A percentile compares a stretch with the other conserved stretches of the same genome.
Evolutionary conservation across 1,140 invertebrate genomes (phyloP).

Genomic region (Macrocentrus cingulum): DNA sequence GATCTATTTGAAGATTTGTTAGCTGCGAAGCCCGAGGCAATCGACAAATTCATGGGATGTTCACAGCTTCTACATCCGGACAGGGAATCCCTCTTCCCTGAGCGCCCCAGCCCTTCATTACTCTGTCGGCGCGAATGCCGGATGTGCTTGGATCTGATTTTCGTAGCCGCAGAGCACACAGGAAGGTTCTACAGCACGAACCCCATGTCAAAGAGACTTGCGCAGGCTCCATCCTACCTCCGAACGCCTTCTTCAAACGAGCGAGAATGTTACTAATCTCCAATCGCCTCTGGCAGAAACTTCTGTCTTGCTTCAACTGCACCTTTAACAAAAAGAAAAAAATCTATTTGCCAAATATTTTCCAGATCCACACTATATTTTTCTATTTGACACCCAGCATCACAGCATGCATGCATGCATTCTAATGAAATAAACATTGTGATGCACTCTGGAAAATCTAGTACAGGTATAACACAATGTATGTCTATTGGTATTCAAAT

Average conservation of each 20-base stretch:
- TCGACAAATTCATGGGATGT: neutral
- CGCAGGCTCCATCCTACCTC: neutral
- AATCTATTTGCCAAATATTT: neutral
- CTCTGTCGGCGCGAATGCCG: neutral
- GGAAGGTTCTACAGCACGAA: neutral
- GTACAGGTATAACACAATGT: too few relatives aligned
- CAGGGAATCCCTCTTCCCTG: neutral
- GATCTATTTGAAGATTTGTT: too few relatives aligned
- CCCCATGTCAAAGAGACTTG: constrained; percentile 13
- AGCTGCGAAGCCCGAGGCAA: neutral
- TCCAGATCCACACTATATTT: neutral
- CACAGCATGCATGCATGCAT: too few relatives aligned
- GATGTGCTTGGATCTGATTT: constrained; percentile 8
- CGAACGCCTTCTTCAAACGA: constrained; percentile 5
- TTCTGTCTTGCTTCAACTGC: neutral
- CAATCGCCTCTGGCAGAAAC: constrained; percentile 6
- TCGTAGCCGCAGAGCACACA: constrained; percentile 1
- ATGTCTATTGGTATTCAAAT: constrained; percentile 3
- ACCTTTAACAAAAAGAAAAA: too few relatives aligned
- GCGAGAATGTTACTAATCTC: constrained; percentile 12
- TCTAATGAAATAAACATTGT: too few relatives aligned
- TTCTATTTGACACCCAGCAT: too few relatives aligned
- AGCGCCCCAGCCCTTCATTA: neutral
- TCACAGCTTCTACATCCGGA: neutral
- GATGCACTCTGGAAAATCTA: too few relatives aligned